Evolutionary conservation across 2,888 invertebrate genomes (phyloP).

Genomic region (Drosophila ustulata): DNA sequence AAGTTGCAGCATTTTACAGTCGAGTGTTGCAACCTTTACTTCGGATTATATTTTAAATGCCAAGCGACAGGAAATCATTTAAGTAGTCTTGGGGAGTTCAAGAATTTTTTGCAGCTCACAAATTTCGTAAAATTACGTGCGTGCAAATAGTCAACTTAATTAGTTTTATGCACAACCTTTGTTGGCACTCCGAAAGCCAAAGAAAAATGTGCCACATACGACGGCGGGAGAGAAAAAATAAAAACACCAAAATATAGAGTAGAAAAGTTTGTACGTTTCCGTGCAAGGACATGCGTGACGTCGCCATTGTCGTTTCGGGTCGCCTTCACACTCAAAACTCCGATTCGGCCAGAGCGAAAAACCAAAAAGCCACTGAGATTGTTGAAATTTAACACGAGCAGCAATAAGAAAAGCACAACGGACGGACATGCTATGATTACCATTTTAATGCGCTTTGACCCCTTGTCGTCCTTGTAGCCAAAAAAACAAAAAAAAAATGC

Average conservation of each 20-base stretch:
- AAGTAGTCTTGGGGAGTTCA: not conserved
- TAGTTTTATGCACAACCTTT: slow-evolving; percentile 67
- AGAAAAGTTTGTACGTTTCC: slow-evolving; percentile 56
- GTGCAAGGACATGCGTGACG: slow-evolving; percentile 72
- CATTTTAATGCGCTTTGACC: slow-evolving; percentile 31
- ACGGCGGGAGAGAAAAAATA: slow-evolving; percentile 1
- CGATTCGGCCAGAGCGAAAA: slow-evolving; percentile 11
- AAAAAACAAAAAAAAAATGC: not conserved
- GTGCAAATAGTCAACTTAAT: slow-evolving; percentile 62
- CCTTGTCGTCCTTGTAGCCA: slow-evolving; percentile 2
- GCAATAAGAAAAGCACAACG: slow-evolving; percentile 24
- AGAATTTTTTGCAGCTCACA: not conserved
- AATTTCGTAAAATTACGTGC: slow-evolving; percentile 16
- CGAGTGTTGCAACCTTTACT: not conserved
- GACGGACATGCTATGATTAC: slow-evolving; percentile 37
- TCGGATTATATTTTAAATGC: not conserved
- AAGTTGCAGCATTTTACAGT: not conserved
- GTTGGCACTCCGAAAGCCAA: slow-evolving; percentile 44
- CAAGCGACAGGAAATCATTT: not conserved
- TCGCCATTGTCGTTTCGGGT: slow-evolving; percentile 27
- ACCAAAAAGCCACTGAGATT: slow-evolving; percentile 15
- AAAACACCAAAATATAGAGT: slow-evolving; percentile 20
- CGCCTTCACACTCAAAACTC: slow-evolving; percentile 20
- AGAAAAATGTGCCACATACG: slow-evolving; percentile 32
- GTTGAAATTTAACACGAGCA: slow-evolving; percentile 17